Base-by-base conservation (phyloP, 2,888 invertebrate genomes). In the Sminthurinus aureus region DNA sequence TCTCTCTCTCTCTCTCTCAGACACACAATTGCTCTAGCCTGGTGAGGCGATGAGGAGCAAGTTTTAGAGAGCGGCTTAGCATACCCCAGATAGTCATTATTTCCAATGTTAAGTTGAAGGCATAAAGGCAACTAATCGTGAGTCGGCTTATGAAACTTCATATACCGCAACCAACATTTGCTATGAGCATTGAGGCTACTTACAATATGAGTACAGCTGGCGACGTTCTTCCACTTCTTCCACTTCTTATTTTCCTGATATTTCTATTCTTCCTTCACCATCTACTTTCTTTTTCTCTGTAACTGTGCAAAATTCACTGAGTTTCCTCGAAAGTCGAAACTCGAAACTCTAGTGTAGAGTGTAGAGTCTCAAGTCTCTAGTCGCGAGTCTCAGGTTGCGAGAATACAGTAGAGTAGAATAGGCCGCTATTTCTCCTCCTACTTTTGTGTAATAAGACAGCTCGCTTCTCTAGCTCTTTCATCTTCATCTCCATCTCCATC, bases 31-130 rank as follows among this genome's bases (percentile, higher is more conserved):
- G 38, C 38, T 38, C 38, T 38, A 6, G 38, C 6, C 6, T 38
- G 38, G 38, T 38, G 1, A 38, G 38, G 38, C 1, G 38, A 38
- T 38, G 12, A 22, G 78, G 66, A 78, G 15, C 24, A 64, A 78
- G 78, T 78, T 78, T 64, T 66, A 66, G 66, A 78, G 78, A 78
- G 66, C 8, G 66, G 66, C 51, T 80, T 80, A 80, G 80, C 80
- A 80, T 80, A 80, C 80, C 80, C 80, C 26, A 71, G 80, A 80
- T 73, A 71, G 71, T 80, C 80, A 80, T 80, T 80, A 80, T 71
- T 80, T 80, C 22, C 80, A 71, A 80, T 80, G 80, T 80, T 80
- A 80, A 80, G 51, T 80, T 71, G 69, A 24, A 71, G 38, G 38
- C 52, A 71, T 78, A 78, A 66, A 78, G 78, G 78, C 18, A 66